phyloP scores from a whole-genome alignment of 2,797 vertebrate species.

The Harpagifer antarcticus region DNA sequence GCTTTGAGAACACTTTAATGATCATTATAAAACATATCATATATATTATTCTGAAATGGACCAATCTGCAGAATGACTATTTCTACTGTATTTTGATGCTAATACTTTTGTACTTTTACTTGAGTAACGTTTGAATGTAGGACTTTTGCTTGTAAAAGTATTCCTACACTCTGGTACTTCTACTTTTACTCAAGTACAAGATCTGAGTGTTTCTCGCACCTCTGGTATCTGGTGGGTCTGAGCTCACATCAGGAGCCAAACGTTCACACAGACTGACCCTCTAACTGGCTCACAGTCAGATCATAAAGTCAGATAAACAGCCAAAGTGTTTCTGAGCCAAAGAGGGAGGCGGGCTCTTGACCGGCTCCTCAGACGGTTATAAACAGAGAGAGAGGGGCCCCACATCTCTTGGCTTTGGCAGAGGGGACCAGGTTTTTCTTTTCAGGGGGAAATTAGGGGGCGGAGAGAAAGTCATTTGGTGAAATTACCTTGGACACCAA shows the following conservation, averaged over 20 bases:
- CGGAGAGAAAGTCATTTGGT: constrained; percentile 28
- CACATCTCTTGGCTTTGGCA: constrained; percentile 28
- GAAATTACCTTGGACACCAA: constrained; percentile 66
- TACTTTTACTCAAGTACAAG: too few relatives aligned
- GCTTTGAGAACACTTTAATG: too few relatives aligned
- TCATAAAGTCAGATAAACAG: constrained; percentile 80
- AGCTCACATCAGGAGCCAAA: constrained; percentile 45
- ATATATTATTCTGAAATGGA: too few relatives aligned
- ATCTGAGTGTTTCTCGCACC: too few relatives aligned
- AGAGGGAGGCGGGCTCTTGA: constrained; percentile 51
- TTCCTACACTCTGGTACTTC: too few relatives aligned
- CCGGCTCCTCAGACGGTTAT: constrained; percentile 37
- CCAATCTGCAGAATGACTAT: too few relatives aligned
- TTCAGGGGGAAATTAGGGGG: constrained; percentile 48
- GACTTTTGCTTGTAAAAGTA: too few relatives aligned
- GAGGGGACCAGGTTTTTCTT: constrained; percentile 39
- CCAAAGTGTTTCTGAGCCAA: constrained; percentile 64
- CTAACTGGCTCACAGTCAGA: constrained; percentile 66
- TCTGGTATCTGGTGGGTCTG: constrained; percentile 64
- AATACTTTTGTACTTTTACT: too few relatives aligned
- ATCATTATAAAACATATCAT: too few relatives aligned
- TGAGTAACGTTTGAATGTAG: too few relatives aligned
- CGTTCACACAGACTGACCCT: constrained; percentile 40
- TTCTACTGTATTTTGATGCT: too few relatives aligned
- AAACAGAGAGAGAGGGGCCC: constrained; percentile 46